Evolutionary conservation across 2,797 vertebrate species (phyloP), one percentile per base, ranked within the genome.

Genomic region (Lemur catta): DNA sequence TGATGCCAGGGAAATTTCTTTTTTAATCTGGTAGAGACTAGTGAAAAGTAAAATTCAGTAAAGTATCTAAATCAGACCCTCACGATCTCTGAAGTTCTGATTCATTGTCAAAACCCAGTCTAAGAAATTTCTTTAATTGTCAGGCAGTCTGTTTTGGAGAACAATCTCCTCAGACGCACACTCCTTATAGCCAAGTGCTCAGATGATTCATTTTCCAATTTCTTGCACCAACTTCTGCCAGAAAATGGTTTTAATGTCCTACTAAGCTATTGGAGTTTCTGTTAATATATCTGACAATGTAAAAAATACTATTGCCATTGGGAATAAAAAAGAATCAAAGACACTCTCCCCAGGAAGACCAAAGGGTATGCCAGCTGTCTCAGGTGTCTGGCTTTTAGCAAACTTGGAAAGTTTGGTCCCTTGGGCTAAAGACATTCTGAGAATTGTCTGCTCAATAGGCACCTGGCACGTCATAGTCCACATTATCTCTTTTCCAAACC

Each of bases 231-330:
- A 18, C 4, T 72, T n/a, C 69, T 86, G 87, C 79, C 94, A 96
- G 94, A 95, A 91, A 97, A 69, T 74, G 41, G 75, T 76, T 67
- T 97, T 84, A 89, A 8, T 30, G 65, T 95, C 85, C 52, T 79
- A 94, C 65, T 82, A 94, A 96, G 90, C 61, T 38, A 57, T 93
- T 72, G 59, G 48, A 10, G 71, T 84, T 97, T 81, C 89, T 96
- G 26, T 35, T 46, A 28, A 55, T 92, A 87, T 6, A 48, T 28
- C 59, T 82, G 80, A 87, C 84, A 72, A 86, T 84, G 79, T 85
- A 85, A 88, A 75, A 97, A 97, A 84, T 46, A 80, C 0, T 2
- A 61, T 84, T 69, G 71, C 52, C 92, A 80, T 2, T 1, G 0
- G 35, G 52, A 74, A 35, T 94, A 33, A 89, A 89, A 84, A 80